Percentiles rank a stretch among this genome's conserved stretches.
Conservation (phyloP, 2,797 vertebrate species). For the Scolopax rusticola region DNA sequence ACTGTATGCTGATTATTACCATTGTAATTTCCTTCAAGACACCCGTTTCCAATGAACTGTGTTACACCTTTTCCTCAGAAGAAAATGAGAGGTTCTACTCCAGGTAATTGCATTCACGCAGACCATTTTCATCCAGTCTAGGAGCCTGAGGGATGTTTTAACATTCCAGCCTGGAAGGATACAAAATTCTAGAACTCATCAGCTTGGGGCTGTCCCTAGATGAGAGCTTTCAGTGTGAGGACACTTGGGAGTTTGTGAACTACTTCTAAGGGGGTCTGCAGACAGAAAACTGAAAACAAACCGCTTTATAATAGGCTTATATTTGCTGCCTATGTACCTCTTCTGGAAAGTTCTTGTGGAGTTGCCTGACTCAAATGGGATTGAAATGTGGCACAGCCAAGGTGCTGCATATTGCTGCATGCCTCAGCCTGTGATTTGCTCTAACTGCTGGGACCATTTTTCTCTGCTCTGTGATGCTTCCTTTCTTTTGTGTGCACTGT, state of each 20-base stretch:
- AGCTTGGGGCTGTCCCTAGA: background rate
- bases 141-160: background rate
- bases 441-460: background rate
- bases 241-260: background rate
- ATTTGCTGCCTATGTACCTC: background rate
- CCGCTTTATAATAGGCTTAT: background rate
- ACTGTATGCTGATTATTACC: background rate
- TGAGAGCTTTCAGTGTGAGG: background rate
- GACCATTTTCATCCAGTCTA: background rate
- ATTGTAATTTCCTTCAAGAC: background rate
- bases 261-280: background rate
- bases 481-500: background rate
- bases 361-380: background rate
- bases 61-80: background rate
- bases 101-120: background rate
- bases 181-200: background rate
- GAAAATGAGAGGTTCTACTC: background rate
- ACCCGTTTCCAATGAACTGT: background rate
- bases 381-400: background rate
- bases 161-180: background rate
- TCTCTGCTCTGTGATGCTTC: background rate
- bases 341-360: background rate
- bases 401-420: background rate
- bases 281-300: background rate
- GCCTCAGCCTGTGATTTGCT: background rate